Evolutionary conservation across 2,113 vertebrate genomes (phyloP).

Genomic region (Psittacara wagleri): DNA sequence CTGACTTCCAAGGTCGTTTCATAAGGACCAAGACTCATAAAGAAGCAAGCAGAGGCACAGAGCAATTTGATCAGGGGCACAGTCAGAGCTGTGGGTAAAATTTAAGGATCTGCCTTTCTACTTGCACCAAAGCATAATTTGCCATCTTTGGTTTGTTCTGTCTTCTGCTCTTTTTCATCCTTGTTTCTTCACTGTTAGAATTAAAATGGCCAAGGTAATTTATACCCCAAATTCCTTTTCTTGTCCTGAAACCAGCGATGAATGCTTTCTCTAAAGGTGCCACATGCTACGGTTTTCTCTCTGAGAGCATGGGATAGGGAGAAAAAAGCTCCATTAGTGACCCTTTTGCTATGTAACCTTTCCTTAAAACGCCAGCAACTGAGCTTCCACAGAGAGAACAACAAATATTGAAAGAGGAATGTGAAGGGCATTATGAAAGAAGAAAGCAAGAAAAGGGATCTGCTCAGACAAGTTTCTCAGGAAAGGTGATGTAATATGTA

Average conservation of each 20-base stretch:
- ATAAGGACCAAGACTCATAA: background rate
- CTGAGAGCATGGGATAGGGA: background rate
- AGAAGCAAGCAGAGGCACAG: background rate
- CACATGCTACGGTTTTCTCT: background rate
- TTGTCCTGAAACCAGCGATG: background rate
- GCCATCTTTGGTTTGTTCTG: background rate
- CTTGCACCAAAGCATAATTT: background rate
- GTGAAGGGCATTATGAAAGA: constrained; percentile 27
- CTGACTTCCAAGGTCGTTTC: background rate
- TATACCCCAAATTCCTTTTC: background rate
- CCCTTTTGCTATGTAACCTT: constrained; percentile 33
- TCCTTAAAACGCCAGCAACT: constrained; percentile 25
- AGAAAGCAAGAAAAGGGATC: constrained; percentile 32
- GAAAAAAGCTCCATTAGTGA: background rate
- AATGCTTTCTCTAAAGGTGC: background rate
- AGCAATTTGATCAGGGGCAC: background rate
- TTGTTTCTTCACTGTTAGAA: background rate
- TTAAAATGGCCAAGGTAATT: background rate
- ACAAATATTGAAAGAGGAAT: constrained; percentile 32
- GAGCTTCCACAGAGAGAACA: background rate
- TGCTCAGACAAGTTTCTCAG: constrained; percentile 49
- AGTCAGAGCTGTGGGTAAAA: background rate
- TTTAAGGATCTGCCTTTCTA: background rate
- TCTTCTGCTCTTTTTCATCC: background rate
- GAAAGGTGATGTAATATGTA: constrained; percentile 51